Percentiles rank a stretch among this genome's conserved stretches.
phyloP scores from a whole-genome alignment of 2,797 vertebrate species.

The Malurus splendens region DNA sequence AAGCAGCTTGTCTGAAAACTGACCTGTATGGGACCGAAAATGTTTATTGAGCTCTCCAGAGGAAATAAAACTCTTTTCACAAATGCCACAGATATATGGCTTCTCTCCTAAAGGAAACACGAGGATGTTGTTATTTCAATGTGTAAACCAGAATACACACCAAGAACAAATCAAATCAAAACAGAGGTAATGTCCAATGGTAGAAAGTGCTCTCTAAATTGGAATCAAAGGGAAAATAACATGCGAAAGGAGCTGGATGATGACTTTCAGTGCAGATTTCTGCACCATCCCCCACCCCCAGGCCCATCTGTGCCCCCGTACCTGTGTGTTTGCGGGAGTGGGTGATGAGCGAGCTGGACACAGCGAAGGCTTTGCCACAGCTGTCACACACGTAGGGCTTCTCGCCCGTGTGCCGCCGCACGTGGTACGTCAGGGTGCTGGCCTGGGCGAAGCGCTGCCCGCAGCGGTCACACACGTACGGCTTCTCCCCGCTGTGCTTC shows the following conservation, averaged over 20 bases:
- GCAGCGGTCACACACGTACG: constrained; percentile 92
- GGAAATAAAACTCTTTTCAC: constrained; percentile 90
- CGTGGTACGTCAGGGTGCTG: constrained; percentile 95
- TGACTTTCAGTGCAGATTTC: fast-evolving
- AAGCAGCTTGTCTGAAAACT: constrained; percentile 63
- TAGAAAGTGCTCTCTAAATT: background rate
- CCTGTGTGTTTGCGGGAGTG: constrained; percentile 95
- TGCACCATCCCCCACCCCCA: fast-evolving
- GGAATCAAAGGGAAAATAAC: background rate
- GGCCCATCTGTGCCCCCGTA: constrained; percentile 2
- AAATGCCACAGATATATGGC: constrained; percentile 91
- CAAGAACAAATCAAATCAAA: background rate
- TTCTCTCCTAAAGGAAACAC: constrained; percentile 85
- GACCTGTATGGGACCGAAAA: constrained; percentile 91
- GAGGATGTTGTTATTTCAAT: background rate
- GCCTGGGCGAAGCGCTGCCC: constrained; percentile 95
- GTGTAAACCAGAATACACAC: background rate
- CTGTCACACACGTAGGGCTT: constrained; percentile 96
- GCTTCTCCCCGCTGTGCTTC: constrained; percentile 95
- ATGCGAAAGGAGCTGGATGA: background rate
- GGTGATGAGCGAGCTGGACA: constrained; percentile 95
- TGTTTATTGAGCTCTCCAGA: constrained; percentile 96
- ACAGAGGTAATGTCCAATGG: fast-evolving
- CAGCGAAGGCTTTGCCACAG: constrained; percentile 94
- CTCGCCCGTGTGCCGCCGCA: constrained; percentile 94